Evolutionary conservation across 2,888 invertebrate genomes (phyloP).

Genomic region (Pristionchus arcanus): DNA sequence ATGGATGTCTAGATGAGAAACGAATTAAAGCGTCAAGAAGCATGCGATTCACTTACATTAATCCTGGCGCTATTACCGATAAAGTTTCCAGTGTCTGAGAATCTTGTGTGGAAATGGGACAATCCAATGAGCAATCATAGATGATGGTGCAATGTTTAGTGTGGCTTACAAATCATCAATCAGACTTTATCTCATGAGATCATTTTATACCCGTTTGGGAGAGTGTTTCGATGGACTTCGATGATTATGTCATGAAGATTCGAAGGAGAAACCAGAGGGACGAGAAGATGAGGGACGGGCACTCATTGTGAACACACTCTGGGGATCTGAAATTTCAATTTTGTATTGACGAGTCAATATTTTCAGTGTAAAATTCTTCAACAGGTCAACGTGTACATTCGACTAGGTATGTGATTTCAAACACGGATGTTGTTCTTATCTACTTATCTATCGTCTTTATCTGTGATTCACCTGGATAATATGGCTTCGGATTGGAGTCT

Average conservation of each 20-base stretch:
- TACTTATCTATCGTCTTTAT: neutral
- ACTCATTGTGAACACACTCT: neutral
- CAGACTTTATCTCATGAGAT: neutral
- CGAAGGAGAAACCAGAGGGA: neutral
- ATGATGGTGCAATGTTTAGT: neutral
- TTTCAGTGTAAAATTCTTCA: neutral
- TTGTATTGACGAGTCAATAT: neutral
- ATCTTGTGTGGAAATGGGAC: neutral
- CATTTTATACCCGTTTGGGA: slow-evolving; percentile 10
- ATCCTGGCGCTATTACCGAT: slow-evolving; percentile 22
- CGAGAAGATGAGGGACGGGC: neutral
- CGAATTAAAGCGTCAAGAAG: neutral
- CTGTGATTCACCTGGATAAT: neutral
- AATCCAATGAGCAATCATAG: neutral
- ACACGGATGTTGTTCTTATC: neutral
- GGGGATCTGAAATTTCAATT: neutral
- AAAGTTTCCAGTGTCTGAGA: neutral
- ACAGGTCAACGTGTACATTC: neutral
- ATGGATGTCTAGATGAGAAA: neutral
- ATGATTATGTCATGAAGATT: neutral
- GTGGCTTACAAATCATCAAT: neutral
- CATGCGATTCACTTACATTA: neutral
- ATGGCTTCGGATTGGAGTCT: slow-evolving; percentile 27
- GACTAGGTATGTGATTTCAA: neutral
- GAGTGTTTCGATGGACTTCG: neutral